phyloP scores from a whole-genome alignment of 2,888 invertebrate genomes.

The Cancer borealis region DNA sequence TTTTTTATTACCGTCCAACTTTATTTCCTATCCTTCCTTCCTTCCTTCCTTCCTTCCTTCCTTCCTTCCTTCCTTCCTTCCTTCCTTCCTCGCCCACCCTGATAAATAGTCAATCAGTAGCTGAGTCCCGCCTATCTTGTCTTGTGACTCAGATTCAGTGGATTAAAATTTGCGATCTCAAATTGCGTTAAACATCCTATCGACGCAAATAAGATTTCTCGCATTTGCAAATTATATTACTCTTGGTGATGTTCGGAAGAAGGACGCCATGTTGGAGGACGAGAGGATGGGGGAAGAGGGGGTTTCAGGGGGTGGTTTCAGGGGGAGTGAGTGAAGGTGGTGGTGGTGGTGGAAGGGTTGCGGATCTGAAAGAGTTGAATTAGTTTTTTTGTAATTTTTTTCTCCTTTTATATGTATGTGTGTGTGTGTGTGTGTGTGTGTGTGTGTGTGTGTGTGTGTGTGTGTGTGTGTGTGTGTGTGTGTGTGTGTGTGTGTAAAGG shows the following conservation, averaged over 20 bases:
- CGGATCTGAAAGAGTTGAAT: neutral
- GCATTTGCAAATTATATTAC: conserved; percentile 70
- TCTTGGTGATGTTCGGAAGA: conserved; percentile 48
- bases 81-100: neutral
- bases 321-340: neutral
- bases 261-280: conserved; percentile 28
- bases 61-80: neutral
- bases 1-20: neutral
- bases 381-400: neutral
- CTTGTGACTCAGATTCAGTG: conserved; percentile 63
- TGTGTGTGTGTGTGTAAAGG: neutral
- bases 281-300: neutral
- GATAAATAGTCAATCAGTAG: neutral
- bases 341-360: neutral
- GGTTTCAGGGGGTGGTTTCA: neutral
- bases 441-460: conserved; percentile 21
- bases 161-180: conserved; percentile 72
- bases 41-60: neutral
- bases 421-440: neutral
- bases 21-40: neutral
- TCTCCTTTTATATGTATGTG: neutral
- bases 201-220: conserved; percentile 69
- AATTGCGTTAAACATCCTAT: conserved; percentile 72
- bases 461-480: conserved; percentile 48
- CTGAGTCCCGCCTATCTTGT: conserved; percentile 39